phyloP scores from a whole-genome alignment of 2,113 vertebrate species.

The Mus pahari region DNA sequence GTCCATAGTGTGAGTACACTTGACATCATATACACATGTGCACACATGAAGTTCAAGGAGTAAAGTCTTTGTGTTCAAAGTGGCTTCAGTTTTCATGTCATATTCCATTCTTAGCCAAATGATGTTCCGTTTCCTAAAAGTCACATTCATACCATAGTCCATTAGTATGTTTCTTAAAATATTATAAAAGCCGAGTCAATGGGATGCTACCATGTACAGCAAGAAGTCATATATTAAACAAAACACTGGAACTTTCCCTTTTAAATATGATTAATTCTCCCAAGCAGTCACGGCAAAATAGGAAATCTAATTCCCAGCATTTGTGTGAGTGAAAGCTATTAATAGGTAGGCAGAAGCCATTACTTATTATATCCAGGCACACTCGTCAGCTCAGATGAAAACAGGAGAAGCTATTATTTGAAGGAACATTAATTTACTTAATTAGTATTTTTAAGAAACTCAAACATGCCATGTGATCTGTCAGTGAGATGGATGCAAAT shows the following conservation, averaged over 20 bases:
- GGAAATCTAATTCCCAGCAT: neutral
- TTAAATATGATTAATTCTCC: slow-evolving; percentile 9
- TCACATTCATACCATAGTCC: neutral
- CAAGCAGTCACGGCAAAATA: neutral
- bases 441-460: slow-evolving; percentile 42
- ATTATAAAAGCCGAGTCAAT: neutral
- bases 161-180: neutral
- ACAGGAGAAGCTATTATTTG: neutral
- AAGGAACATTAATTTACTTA: neutral
- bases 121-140: neutral
- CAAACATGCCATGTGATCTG: neutral
- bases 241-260: neutral
- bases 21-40: neutral
- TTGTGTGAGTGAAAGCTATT: neutral
- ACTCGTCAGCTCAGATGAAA: neutral
- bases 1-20: neutral
- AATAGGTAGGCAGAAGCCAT: neutral
- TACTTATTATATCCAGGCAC: neutral
- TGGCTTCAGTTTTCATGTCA: neutral
- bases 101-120: neutral
- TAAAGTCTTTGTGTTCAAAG: neutral
- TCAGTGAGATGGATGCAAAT: neutral
- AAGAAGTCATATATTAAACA: neutral
- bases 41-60: neutral
- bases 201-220: neutral